Base-by-base conservation (phyloP, 2,113 vertebrate genomes). In the Centropus unirufus region DNA sequence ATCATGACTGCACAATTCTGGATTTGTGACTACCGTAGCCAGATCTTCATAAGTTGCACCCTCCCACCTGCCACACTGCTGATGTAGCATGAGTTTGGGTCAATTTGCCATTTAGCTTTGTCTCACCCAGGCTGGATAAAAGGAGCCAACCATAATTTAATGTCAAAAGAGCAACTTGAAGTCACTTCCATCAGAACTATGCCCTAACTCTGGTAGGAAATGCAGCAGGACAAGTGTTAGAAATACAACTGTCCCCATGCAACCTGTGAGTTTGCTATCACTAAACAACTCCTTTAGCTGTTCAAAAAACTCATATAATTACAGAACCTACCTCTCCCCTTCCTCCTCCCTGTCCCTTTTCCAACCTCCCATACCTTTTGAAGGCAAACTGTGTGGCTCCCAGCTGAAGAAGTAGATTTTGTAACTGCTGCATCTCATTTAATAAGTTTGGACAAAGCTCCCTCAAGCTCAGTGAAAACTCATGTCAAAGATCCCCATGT, bases 41-140 rank as follows among this genome's bases (percentile, higher is more conserved):
- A 57, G 64, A n/a, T 64, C 29, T 87, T 44, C 21, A 11, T 20
- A 64, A 40, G 17, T 40, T 12, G 6, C 54, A 57, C 44, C 32
- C 34, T 52, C 72, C 67, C 68, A 66, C 80, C 54, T 79, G 84
- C 27, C 72, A 46, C 21, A 5, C n/a, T 61, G 58, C n/a, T 68
- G 49, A 64, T 1, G 5, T 6, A 49, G 52, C 75, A 75, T 0
- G 47, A 49, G 0, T 15, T 49, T 73, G 76, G 68, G 79, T 62
- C 90, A 40, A 78, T 39, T 19, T 80, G 30, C 6, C 75, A 12
- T 87, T 87, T 57, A 52, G 52, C 19, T 75, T 49, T n/a, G 40
- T 44, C 26, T 76, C 24, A 78, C 9, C 44, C 58, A 15, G 21
- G n/a, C 40, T 77, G 63, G 24, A 72, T 83, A 87, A 81, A 83